Percentiles rank a stretch among this genome's conserved stretches.
Evolutionary conservation across 2,888 invertebrate genomes (phyloP).

Genomic region (Prenolepis imparis): DNA sequence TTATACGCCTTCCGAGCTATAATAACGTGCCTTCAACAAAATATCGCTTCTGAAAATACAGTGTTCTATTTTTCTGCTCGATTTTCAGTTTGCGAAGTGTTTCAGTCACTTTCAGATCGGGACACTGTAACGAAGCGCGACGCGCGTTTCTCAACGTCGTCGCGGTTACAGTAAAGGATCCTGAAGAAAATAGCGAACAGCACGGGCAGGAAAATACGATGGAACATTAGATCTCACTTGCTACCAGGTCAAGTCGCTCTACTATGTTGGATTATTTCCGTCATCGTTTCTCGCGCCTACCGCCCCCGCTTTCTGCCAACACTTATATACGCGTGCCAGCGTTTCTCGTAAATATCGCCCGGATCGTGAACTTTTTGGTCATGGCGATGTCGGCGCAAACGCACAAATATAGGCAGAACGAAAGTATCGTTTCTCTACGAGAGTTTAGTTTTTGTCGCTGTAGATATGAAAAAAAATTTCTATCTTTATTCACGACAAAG

Average conservation of each 20-base stretch:
- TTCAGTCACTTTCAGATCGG: background rate
- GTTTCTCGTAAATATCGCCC: constrained; percentile 69
- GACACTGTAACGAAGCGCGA: background rate
- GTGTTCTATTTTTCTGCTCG: background rate
- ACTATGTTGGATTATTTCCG: constrained; percentile 67
- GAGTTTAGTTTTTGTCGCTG: background rate
- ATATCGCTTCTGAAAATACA: background rate
- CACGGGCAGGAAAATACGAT: background rate
- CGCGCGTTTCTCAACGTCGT: background rate
- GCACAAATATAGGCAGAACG: background rate
- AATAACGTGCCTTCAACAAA: background rate
- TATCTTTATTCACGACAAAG: background rate
- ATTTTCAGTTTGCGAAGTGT: background rate
- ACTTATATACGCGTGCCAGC: constrained; percentile 51
- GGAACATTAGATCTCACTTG: constrained; percentile 20
- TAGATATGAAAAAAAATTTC: background rate
- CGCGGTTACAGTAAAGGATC: background rate
- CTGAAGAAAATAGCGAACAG: constrained; percentile 29
- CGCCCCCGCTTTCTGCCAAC: constrained; percentile 60
- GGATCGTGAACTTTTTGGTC: constrained; percentile 61
- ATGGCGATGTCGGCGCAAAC: constrained; percentile 17
- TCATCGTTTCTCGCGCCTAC: constrained; percentile 60
- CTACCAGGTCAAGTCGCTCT: constrained; percentile 7
- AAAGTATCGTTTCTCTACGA: background rate
- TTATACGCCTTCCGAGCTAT: background rate